Evolutionary conservation across 2,888 invertebrate genomes (phyloP).

Genomic region (Sarcophaga carnaria): DNA sequence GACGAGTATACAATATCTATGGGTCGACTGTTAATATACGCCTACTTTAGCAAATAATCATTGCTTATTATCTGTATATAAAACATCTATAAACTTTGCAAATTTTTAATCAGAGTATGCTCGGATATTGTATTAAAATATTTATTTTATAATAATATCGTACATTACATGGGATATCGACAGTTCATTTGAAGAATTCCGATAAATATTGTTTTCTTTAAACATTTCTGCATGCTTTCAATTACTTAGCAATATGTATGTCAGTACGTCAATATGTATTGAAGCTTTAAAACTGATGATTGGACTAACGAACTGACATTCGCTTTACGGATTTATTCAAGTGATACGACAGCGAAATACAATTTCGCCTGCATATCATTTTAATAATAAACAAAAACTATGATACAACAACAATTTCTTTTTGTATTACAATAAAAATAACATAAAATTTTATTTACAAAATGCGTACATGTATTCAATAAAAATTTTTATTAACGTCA

Average conservation of each 20-base stretch:
- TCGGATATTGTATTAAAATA: not conserved
- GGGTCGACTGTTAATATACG: no score
- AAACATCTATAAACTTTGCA: not conserved
- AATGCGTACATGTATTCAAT: not conserved
- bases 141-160: no score
- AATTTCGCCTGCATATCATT: not conserved
- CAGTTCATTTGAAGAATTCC: no score
- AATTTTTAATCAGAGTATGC: not conserved
- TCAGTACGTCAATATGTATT: not conserved
- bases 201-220: no score
- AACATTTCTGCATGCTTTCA: not conserved
- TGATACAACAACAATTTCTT: not conserved
- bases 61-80: not conserved
- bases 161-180: no score
- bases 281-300: conserved; percentile 13
- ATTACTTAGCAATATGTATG: not conserved
- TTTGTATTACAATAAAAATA: not conserved
- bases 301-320: conserved; percentile 13
- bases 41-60: not conserved
- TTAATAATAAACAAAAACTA: no score
- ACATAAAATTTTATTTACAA: no score
- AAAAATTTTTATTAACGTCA: conserved; percentile 10
- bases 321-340: conserved; percentile 13
- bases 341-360: not conserved
- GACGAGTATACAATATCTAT: no score